Evolutionary conservation across 2,888 invertebrate genomes (phyloP), one percentile per base, ranked within the genome.

Genomic region (Lycophotia porphyrea): DNA sequence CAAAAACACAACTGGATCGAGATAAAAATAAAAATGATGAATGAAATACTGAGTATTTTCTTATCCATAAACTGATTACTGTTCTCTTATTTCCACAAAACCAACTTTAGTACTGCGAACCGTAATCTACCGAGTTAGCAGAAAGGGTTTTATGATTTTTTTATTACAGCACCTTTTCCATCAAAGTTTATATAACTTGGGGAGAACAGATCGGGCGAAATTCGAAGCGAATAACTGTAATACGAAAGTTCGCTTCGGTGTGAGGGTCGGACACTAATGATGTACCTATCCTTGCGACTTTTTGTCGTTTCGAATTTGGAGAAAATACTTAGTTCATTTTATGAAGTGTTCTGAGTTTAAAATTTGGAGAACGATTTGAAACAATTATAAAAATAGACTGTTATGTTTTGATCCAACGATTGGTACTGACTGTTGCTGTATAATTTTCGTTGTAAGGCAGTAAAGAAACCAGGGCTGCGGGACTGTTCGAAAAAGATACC

Each of bases 71-170:
- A 80, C 80, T 86, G 83, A 87, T 88, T 83, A 86, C 72, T 63
- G 64, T 74, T 66, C 76, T 76, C 77, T 76, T 63, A 83, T 88
- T 87, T 79, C 72, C 52, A 63, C 77, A 73, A 74, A 74, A 66
- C 68, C 60, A 80, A 85, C 70, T 86, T 87, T 80, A 84, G 80
- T 80, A 65, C 74, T 71, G 44, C 66, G 86, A 81, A 81, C 80
- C 76, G 82, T 88, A 83, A 88, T 86, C 80, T 71, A 78, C 44
- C 15, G 64, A 88, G 81, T 88, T 86, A 82, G 78, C 84, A 78
- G 74, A 85, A 88, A 86, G 88, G 88, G 84, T 88, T 88, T 88
- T 88, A 87, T 88, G 81, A 76, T 84, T 83, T 84, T 86, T 88
- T 87, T 88, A 88, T 86, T 86, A 66, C 79, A 78, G 86, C 82